phyloP scores from a whole-genome alignment of 2,113 vertebrate species.

The Galbula dea region DNA sequence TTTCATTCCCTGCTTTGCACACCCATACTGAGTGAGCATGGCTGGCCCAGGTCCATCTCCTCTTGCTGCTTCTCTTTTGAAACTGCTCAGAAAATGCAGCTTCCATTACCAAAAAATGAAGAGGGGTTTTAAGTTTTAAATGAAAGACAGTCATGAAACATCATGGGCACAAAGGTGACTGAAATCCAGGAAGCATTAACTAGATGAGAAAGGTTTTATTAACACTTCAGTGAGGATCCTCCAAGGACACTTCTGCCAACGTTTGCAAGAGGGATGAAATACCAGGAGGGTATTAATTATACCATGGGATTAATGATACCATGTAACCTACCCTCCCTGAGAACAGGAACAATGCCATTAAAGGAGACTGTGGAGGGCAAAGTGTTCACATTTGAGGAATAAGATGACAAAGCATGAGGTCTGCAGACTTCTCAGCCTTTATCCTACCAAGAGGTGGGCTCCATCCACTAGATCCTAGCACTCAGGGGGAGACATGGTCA shows the following conservation, averaged over 20 bases:
- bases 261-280: not conserved
- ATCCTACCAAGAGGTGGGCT: not conserved
- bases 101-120: not conserved
- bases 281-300: not conserved
- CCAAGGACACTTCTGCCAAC: not conserved
- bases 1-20: not conserved
- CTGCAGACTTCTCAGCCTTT: not conserved
- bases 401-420: not conserved
- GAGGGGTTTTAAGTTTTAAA: not conserved
- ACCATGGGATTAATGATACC: not conserved
- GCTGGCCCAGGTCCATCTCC: not conserved
- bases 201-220: not conserved
- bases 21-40: rapidly evolving
- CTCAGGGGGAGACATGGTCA: not conserved
- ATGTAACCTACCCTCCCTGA: not conserved
- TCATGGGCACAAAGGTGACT: not conserved
- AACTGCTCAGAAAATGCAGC: not conserved
- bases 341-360: not conserved
- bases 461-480: not conserved
- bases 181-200: not conserved
- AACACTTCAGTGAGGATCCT: not conserved
- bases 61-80: not conserved
- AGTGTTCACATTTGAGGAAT: not conserved
- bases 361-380: not conserved
- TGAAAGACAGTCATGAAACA: not conserved